A percentile compares a stretch with the other conserved stretches of the same genome.
These are phyloP conservation scores for Drosophila fuyamai DNA, from an alignment of 1,140 invertebrate genomes.

Conservation along the genomic window DNA sequence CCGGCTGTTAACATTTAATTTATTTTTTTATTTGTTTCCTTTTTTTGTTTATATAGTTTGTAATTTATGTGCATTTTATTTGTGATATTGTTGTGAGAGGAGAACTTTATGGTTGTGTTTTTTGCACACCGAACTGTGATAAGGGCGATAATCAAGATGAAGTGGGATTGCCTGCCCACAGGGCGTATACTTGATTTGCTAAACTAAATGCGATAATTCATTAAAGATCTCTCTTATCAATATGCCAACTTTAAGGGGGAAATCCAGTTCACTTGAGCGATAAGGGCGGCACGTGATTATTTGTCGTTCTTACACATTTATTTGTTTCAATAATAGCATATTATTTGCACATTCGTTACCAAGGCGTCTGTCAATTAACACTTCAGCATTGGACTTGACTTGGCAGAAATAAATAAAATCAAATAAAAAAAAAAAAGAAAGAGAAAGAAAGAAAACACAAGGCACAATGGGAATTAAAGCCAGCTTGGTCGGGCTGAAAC, in stretches of 20 bases:
- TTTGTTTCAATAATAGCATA: slow-evolving; percentile 12
- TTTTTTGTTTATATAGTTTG: slow-evolving; percentile 18
- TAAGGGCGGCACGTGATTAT: slow-evolving; percentile 44
- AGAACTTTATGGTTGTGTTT: slow-evolving; percentile 38
- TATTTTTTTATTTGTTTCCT: slow-evolving; percentile 17
- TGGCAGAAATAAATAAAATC: not conserved
- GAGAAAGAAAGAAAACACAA: not conserved
- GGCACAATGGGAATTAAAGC: slow-evolving; percentile 6
- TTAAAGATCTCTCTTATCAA: slow-evolving; percentile 32
- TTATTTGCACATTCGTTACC: slow-evolving; percentile 9
- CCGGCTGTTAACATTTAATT: slow-evolving; percentile 14
- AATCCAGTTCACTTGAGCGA: slow-evolving; percentile 6
- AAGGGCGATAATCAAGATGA: not conserved
- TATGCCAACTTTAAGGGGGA: not conserved
- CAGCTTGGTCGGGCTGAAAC: slow-evolving; percentile 25
- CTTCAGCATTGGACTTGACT: slow-evolving; percentile 8
- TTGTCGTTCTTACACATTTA: not conserved
- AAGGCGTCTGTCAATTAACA: slow-evolving; percentile 17
- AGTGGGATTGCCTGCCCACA: not conserved
- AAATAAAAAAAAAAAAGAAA: not conserved
- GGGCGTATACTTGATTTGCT: slow-evolving; percentile 49
- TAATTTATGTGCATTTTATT: slow-evolving; percentile 47
- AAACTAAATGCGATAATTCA: slow-evolving; percentile 7
- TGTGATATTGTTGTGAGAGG: slow-evolving; percentile 27
- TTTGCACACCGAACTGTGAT: slow-evolving; percentile 5